Base-by-base conservation (phyloP, 1,140 invertebrate genomes). In the Heliconius hermathena region DNA sequence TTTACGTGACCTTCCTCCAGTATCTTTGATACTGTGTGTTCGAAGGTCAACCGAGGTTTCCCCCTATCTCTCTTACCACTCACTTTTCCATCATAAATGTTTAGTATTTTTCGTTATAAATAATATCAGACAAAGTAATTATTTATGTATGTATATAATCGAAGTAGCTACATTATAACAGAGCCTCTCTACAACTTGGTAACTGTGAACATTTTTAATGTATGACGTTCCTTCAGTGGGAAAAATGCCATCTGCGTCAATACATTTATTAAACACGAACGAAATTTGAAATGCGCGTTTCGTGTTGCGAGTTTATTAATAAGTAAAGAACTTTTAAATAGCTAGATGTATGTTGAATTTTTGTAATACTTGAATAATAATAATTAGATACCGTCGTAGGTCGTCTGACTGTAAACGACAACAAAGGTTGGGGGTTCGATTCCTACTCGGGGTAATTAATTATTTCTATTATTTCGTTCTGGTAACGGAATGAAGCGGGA, bases 261-360 rank as follows among this genome's bases (percentile, higher is more conserved):
- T 76, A 76, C 74, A 76, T 71, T 76, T 76, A 76, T 76, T 76
- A 76, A 76, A 71, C 74, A 76, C 60, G 74, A 76, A 71, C 36
- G 36, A 76, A 70, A 49, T 71, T 76, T 71, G 57, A 76, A 76
- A 76, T 76, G 74, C 57, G 60, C 29, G 60, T 76, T 66, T 71
- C 60, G 22, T 70, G 74, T 76, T 22, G 60, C 26, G 36, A 8
- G 26, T 76, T 75, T 71, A 75, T 75, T 75, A 70, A 76, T 70
- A 70, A 46, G 41, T 76, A 76, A 76, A 11, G 9, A 13, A 70
- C 3, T 60, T 66, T 66, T 76, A 38, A 60, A 38, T 26, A 66
- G 9, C 13, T 66, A 2, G 26, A 11, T 66, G 60, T 66, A 29
- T 29, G 22, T 29, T 66, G 26, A 66, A 22, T 66, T 66, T 66